Base-by-base conservation (phyloP, 92 coral and sea anemone species). In the Heliopora coerulea region DNA sequence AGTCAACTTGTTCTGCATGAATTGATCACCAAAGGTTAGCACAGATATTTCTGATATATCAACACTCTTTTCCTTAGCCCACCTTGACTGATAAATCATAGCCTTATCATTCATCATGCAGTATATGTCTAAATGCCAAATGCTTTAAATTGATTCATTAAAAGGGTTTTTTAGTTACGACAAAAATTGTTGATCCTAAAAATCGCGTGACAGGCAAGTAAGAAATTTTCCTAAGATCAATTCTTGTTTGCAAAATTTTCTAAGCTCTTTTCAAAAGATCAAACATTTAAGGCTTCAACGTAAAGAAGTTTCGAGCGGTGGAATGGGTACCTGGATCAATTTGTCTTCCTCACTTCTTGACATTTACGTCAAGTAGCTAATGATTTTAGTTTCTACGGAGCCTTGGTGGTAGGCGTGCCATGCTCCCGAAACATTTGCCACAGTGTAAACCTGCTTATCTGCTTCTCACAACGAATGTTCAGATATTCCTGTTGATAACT, bases 321-420 rank as follows among this genome's bases (percentile, higher is more conserved):
- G 58, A 17, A 5, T 50, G 58, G 58, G 30, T 28, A 23, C n/a
- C 77, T 28, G 23, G 29, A 33, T 14, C 49, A 70, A 70, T 54
- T 70, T 68, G 75, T 68, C 49, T 49, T 28, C 30, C 49, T 33
- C 77, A 19, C 63, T 31, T 52, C 50, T 17, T 70, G 77, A 70
- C 77, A 70, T 70, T 70, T 70, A 70, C 27, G 77, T 70, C 77
- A 70, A 48, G 77, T 29, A 70, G 23, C 40, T 70, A 58, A 70
- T 70, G 77, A 70, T 70, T 70, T 70, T 70, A 2, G 62, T 52
- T 54, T 70, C 77, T 30, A 54, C 77, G n/a, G 26, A 44, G 18
- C 28, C 59, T 50, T 56, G 3, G 6, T 23, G 41, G 29, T 31
- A 70, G 77, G 62, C 63, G 77, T 50, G 77, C n/a, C 77, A 23